These are phyloP conservation scores for Syngnathus rostellatus DNA, from an alignment of 2,797 vertebrate species.

Conservation along the genomic window DNA sequence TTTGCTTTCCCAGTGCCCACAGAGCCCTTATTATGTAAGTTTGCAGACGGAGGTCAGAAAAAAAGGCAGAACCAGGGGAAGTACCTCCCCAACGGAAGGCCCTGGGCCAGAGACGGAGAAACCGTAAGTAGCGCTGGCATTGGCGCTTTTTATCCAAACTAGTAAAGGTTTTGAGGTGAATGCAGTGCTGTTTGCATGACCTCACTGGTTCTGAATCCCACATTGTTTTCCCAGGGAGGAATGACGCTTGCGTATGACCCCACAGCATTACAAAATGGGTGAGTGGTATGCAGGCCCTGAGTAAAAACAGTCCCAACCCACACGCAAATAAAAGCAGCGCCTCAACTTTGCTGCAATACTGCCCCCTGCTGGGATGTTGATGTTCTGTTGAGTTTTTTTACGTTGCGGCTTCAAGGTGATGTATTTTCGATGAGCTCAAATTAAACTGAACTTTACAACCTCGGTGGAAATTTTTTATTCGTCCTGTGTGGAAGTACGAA, in stretches of 20 bases:
- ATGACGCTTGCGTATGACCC: constrained; percentile 93
- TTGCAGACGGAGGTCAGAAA: constrained; percentile 94
- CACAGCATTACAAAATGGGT: constrained; percentile 89
- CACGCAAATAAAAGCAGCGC: constrained; percentile 18
- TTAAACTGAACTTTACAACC: no score
- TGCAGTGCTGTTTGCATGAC: constrained; percentile 39
- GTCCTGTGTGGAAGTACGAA: no score
- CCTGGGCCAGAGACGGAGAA: constrained; percentile 84
- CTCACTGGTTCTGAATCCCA: constrained; percentile 54
- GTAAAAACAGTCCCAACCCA: constrained; percentile 56
- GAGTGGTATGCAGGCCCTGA: constrained; percentile 53
- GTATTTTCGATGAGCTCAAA: no score
- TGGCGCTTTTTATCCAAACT: background rate
- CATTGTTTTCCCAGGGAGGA: constrained; percentile 75
- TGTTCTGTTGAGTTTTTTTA: background rate
- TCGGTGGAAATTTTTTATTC: no score
- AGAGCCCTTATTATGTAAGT: constrained; percentile 93
- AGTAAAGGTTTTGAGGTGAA: constrained; percentile 15
- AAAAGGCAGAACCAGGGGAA: constrained; percentile 90
- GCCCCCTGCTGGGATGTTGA: constrained; percentile 42
- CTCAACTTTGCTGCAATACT: constrained; percentile 13
- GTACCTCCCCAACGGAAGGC: constrained; percentile 82
- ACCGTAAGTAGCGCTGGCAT: constrained; percentile 60
- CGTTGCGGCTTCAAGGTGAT: no score
- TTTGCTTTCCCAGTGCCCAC: constrained; percentile 72